Evolutionary conservation across 2,113 vertebrate genomes (phyloP).

Genomic region (Alaudala cheleensis): DNA sequence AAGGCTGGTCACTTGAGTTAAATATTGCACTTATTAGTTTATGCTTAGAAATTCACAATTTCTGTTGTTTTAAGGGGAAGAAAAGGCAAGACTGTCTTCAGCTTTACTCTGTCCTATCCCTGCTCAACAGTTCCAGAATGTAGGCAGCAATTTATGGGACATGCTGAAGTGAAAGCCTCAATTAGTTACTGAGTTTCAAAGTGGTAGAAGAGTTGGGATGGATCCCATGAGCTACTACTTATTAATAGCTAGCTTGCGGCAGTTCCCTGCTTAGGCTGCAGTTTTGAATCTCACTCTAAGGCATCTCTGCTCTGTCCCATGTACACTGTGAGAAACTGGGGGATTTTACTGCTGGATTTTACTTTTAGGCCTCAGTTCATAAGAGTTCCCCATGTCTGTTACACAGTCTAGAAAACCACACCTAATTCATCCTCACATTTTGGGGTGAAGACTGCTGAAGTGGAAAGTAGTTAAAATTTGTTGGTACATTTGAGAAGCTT

Average conservation of each 20-base stretch:
- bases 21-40: not conserved
- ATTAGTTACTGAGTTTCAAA: not conserved
- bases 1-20: not conserved
- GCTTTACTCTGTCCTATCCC: not conserved
- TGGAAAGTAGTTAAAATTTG: not conserved
- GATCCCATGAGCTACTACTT: not conserved
- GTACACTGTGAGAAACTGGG: not conserved
- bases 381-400: not conserved
- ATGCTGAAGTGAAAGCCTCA: not conserved
- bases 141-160: not conserved
- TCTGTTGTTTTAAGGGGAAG: accelerated
- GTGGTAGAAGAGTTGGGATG: not conserved
- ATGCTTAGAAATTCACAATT: not conserved
- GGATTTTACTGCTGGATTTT: not conserved
- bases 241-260: not conserved
- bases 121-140: not conserved
- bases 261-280: not conserved
- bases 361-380: not conserved
- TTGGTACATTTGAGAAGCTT: not conserved
- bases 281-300: not conserved
- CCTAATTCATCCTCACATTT: not conserved
- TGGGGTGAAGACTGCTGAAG: not conserved
- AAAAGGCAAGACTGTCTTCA: not conserved
- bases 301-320: not conserved
- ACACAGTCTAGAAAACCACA: too few relatives aligned